phyloP scores from a whole-genome alignment of 1,140 invertebrate genomes.

The Penaeus japonicus region DNA sequence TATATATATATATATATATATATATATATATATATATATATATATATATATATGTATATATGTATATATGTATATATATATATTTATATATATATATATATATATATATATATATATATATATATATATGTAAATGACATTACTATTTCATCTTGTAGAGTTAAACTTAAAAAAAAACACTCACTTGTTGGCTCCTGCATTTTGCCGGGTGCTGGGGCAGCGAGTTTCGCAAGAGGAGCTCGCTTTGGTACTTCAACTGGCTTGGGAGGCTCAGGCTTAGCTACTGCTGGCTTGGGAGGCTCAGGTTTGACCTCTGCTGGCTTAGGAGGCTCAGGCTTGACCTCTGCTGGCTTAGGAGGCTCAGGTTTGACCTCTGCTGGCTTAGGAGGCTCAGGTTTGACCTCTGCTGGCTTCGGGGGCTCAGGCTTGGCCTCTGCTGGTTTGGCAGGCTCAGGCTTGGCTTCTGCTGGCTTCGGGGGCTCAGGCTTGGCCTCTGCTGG shows the following conservation, averaged over 20 bases:
- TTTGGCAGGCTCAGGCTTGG: too few relatives aligned
- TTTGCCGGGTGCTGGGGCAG: not conserved
- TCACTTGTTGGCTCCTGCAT: slow-evolving; percentile 28
- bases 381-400: too few relatives aligned
- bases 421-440: too few relatives aligned
- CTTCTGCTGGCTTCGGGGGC: too few relatives aligned
- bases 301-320: too few relatives aligned
- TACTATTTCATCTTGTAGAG: not conserved
- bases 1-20: too few relatives aligned
- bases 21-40: not conserved
- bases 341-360: too few relatives aligned
- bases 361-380: too few relatives aligned
- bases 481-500: too few relatives aligned
- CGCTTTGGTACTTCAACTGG: not conserved
- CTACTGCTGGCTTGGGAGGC: too few relatives aligned
- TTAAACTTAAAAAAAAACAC: not conserved
- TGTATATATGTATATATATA: slow-evolving; percentile 24
- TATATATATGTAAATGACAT: slow-evolving; percentile 14
- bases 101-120: slow-evolving; percentile 36
- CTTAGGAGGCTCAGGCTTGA: too few relatives aligned
- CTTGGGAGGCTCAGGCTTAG: not conserved
- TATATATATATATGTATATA: slow-evolving; percentile 2
- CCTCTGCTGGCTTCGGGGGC: too few relatives aligned
- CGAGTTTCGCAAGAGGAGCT: not conserved
- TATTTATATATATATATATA: slow-evolving; percentile 42